Evolutionary conservation across 2,113 vertebrate genomes (phyloP).

Genomic region (Charadrius vociferus): DNA sequence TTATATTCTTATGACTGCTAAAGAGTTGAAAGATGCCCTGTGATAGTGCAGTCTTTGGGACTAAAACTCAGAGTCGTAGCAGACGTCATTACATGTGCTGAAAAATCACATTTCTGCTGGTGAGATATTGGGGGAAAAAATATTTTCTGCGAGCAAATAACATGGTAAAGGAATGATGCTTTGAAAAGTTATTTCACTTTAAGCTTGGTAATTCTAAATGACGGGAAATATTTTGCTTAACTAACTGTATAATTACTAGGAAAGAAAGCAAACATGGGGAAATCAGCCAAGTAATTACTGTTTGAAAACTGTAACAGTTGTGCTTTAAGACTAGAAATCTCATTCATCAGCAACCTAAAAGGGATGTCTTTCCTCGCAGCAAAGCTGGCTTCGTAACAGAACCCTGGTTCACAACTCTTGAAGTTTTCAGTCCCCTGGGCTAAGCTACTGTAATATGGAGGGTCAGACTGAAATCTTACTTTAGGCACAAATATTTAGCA

Average conservation of each 20-base stretch:
- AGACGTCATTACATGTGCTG: neutral
- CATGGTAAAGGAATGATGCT: neutral
- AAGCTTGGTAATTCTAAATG: neutral
- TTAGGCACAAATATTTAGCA: neutral
- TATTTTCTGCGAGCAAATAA: neutral
- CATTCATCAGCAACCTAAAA: neutral
- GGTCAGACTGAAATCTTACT: neutral
- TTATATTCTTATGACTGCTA: neutral
- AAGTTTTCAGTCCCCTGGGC: neutral
- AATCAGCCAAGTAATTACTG: neutral
- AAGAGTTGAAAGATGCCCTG: neutral
- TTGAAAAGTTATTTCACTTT: neutral
- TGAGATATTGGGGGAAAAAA: neutral
- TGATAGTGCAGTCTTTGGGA: neutral
- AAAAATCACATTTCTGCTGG: neutral
- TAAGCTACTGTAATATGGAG: neutral
- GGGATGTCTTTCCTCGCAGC: neutral
- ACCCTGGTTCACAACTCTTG: neutral
- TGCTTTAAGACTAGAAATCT: neutral
- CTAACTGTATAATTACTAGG: neutral
- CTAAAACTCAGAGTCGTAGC: neutral
- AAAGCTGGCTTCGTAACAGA: neutral
- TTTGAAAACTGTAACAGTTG: neutral
- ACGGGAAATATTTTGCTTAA: neutral
- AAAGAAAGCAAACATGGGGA: neutral